A percentile compares a stretch with the other conserved stretches of the same genome.
These are phyloP conservation scores for Speoplatyrhinus poulsoni DNA, from an alignment of 2,113 vertebrate species.

Conservation along the genomic window DNA sequence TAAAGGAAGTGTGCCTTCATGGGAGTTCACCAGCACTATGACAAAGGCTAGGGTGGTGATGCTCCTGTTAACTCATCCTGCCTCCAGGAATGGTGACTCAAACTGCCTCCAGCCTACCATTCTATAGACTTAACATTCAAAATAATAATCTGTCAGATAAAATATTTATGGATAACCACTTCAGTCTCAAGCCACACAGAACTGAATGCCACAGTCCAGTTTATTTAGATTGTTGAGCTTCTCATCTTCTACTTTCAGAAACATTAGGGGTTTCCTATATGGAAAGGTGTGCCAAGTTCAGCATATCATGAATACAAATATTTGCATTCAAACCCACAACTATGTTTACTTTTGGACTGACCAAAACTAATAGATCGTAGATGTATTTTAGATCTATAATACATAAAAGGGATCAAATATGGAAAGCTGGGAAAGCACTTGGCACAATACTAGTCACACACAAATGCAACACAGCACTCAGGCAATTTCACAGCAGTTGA, in stretches of 20 bases:
- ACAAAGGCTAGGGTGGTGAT: conserved; percentile 2
- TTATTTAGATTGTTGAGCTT: background rate
- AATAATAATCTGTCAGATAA: conserved; percentile 2
- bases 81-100: background rate
- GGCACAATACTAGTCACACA: background rate
- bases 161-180: background rate
- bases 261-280: conserved; percentile 6
- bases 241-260: conserved; percentile 19
- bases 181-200: background rate
- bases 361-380: background rate
- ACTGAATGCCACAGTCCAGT: background rate
- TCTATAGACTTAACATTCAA: background rate
- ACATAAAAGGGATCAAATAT: background rate
- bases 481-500: background rate
- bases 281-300: conserved; percentile 20
- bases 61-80: background rate
- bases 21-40: conserved; percentile 20
- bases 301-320: conserved; percentile 39
- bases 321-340: conserved; percentile 21
- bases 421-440: too few relatives aligned
- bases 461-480: background rate
- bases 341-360: too few relatives aligned
- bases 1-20: conserved; percentile 37
- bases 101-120: background rate
- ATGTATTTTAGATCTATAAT: background rate